A percentile compares a stretch with the other conserved stretches of the same genome.
Conservation (phyloP, 2,888 invertebrate genomes). For the Plagodis dolabraria region DNA sequence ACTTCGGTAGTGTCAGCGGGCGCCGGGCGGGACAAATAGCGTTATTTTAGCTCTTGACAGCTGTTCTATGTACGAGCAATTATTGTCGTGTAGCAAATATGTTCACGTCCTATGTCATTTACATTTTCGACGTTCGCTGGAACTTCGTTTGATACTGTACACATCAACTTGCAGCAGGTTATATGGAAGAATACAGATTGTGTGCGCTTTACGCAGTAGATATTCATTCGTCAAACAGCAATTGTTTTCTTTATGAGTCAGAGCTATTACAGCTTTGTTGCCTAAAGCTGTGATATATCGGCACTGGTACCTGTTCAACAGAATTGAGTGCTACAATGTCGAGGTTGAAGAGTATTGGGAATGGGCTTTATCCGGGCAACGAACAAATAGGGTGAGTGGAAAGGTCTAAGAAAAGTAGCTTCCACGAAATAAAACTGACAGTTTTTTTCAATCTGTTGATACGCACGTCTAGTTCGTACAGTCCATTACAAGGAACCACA, state of each 20-base stretch:
- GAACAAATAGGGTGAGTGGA: constrained; percentile 72
- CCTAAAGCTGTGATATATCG: background rate
- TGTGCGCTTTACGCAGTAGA: too few species aligned
- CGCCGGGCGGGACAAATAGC: constrained; percentile 61
- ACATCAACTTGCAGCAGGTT: too few species aligned
- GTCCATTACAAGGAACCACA: constrained; percentile 44
- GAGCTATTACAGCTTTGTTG: too few species aligned
- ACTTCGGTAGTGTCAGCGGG: constrained; percentile 70
- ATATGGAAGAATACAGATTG: too few species aligned
- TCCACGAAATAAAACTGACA: constrained; percentile 75
- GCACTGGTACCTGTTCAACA: constrained; percentile 57
- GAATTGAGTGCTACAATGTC: constrained; percentile 66
- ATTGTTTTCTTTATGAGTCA: too few species aligned
- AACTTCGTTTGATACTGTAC: background rate
- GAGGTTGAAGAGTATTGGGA: constrained; percentile 60
- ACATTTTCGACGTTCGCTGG: constrained; percentile 67
- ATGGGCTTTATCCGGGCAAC: constrained; percentile 60
- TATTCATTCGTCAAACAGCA: too few species aligned
- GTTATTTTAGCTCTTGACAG: constrained; percentile 63
- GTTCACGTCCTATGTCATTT: constrained; percentile 60
- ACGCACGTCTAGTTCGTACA: constrained; percentile 65
- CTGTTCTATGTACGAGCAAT: constrained; percentile 73
- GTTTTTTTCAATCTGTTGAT: constrained; percentile 68
- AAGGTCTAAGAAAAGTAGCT: too few species aligned
- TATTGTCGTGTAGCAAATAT: constrained; percentile 63